Percentiles rank a stretch among this genome's conserved stretches.
phyloP scores from a whole-genome alignment of 1,140 invertebrate species.

The Reticulitermes speratus region DNA sequence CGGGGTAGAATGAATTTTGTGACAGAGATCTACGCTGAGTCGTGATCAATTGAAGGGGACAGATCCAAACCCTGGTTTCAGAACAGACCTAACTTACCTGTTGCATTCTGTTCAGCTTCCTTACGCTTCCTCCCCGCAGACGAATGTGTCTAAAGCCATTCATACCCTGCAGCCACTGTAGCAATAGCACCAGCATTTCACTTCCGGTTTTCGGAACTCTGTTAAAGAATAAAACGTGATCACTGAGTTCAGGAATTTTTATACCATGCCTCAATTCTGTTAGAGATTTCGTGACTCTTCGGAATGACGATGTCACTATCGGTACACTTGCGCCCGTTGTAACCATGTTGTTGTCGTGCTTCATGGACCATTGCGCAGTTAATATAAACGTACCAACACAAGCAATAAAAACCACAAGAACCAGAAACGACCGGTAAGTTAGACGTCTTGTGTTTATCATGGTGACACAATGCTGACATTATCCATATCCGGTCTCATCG shows the following conservation, averaged over 20 bases:
- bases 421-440: neutral
- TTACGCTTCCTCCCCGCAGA: constrained; percentile 49
- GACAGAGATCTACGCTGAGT: no score
- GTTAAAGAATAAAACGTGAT: constrained; percentile 62
- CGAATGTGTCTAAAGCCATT: constrained; percentile 64
- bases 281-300: constrained; percentile 55
- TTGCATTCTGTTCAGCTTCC: constrained; percentile 47
- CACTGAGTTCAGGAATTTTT: constrained; percentile 41
- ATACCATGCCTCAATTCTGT: constrained; percentile 47
- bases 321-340: neutral
- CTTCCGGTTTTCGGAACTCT: constrained; percentile 62
- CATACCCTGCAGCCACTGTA: constrained; percentile 59
- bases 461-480: neutral
- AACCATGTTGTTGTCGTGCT: neutral
- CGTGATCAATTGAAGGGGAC: no score
- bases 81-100: constrained; percentile 40
- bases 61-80: no score
- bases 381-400: neutral
- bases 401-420: neutral
- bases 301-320: neutral
- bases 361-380: neutral
- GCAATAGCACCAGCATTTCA: constrained; percentile 63
- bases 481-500: neutral
- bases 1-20: no score
- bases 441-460: neutral